Evolutionary conservation across 64 coral and sea anemone genomes (phyloP), one percentile per base, ranked within the genome.

Genomic region (Trachythela sp.): DNA sequence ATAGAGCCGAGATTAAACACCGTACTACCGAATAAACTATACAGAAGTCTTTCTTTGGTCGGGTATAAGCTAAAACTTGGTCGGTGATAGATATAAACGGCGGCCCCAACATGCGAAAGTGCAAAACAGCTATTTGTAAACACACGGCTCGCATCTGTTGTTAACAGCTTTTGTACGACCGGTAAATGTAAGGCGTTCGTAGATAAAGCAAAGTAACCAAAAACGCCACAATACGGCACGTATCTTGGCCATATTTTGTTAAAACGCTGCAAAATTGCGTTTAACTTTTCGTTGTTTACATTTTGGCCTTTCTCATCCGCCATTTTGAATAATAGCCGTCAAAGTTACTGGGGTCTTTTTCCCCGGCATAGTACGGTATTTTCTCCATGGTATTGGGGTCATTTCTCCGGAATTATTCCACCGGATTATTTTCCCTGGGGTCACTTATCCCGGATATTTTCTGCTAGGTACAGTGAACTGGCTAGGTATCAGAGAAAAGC

Each of bases 121-220:
- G 37, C 75, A 37, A 80, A 39, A 38, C 75, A 80, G 15, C 75
- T 8, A 36, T 80, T 80, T 15, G 75, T 80, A 80, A 80, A 80
- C 33, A 35, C 31, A 37, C 37, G 75, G 30, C 75, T 80, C 2
- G 75, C 4, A 18, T 80, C 75, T 3, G 8, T 35, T 80, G 9
- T 37, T 15, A 80, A 29, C 31, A 35, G 6, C 30, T 80, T 30
- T 39, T 80, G 26, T 10, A 80, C 75, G 0, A 80, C 26, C 13
- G 75, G 75, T 17, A 80, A 39, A 80, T 80, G 75, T 22, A 80
- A 30, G 3, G 33, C 37, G 32, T 80, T 80, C 26, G 75, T 80
- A 18, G 75, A 35, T 9, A 80, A 15, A 29, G 75, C 35, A 30
- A 80, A 80, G 33, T 80, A 80, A 39, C 75, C 75, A 39, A 36